phyloP scores from a whole-genome alignment of 2,888 invertebrate genomes.

The Bugulina stolonifera region DNA sequence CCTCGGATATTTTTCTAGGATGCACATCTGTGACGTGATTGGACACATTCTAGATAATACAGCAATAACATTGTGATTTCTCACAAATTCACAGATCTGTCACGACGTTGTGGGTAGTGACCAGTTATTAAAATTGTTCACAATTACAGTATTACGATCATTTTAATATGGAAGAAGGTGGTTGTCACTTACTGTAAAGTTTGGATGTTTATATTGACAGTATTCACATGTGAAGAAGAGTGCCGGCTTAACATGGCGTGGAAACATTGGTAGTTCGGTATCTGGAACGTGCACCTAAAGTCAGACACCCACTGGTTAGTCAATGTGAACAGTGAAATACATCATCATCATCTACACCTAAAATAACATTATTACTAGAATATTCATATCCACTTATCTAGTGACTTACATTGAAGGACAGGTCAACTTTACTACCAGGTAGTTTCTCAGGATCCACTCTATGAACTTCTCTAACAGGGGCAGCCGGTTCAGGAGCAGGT shows the following conservation, averaged over 20 bases:
- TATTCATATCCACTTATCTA: too few species aligned
- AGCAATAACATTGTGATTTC: too few species aligned
- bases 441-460: constrained; percentile 21
- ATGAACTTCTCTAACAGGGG: constrained; percentile 6
- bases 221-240: constrained; percentile 22
- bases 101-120: too few species aligned
- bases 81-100: too few species aligned
- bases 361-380: too few species aligned
- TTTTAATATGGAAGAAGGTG: too few species aligned
- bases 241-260: constrained; percentile 17
- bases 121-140: too few species aligned
- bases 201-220: constrained; percentile 20
- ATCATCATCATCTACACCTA: too few species aligned
- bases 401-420: neutral
- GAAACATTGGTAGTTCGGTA: constrained; percentile 21
- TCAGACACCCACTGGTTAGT: too few species aligned
- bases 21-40: constrained; percentile 24
- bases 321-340: too few species aligned
- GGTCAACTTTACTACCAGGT: constrained; percentile 14
- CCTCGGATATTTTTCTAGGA: constrained; percentile 20
- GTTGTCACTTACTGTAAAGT: constrained; percentile 9
- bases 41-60: constrained; percentile 13
- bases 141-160: too few species aligned
- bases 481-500: neutral
- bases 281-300: neutral